Evolutionary conservation across 1,140 invertebrate genomes (phyloP), one percentile per base, ranked within the genome.

Genomic region (Chionoecetes opilio): DNA sequence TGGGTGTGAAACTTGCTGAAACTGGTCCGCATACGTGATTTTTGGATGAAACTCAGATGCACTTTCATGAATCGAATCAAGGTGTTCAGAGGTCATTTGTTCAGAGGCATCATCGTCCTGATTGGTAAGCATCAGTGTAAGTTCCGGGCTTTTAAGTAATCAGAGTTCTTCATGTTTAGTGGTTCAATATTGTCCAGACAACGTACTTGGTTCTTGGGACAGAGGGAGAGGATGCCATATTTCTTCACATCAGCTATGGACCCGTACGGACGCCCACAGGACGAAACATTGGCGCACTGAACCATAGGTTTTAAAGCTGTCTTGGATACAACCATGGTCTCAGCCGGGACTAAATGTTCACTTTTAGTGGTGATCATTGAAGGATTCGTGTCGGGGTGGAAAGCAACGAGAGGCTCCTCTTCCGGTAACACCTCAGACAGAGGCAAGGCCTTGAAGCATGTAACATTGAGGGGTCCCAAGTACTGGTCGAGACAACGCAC

Each of bases 131-230:
- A 17, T 17, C 21, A n/a, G n/a, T 75, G 63, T 5, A 75, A 0
- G 0, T 75, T 21, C n/a, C 63, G 0, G 8, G 1, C 21, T n/a
- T n/a, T 75, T 26, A n/a, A n/a, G n/a, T 5, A 75, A 41, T 38
- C 41, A 38, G 41, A 2, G 9, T 29, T 21, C 32, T 90, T 41
- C 31, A 32, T 2, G n/a, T 63, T 32, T 11, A 26, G 37, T 53
- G 88, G 37, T 53, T 29, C 11, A 11, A 29, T 29, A n/a, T 34
- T 53, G 35, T 89, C 87, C 35, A 89, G 37, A 89, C 87, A 89
- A 8, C 87, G 35, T 8, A 89, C 29, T 21, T 38, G 37, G 17
- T 38, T 26, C 32, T 11, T 41, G n/a, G 87, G 87, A 41, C 87
- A 89, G 34, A 89, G 41, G 34, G 34, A 17, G 8, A 89, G 37